Base-by-base conservation (phyloP, 2,113 vertebrate genomes). In the Ciconia stormi region DNA sequence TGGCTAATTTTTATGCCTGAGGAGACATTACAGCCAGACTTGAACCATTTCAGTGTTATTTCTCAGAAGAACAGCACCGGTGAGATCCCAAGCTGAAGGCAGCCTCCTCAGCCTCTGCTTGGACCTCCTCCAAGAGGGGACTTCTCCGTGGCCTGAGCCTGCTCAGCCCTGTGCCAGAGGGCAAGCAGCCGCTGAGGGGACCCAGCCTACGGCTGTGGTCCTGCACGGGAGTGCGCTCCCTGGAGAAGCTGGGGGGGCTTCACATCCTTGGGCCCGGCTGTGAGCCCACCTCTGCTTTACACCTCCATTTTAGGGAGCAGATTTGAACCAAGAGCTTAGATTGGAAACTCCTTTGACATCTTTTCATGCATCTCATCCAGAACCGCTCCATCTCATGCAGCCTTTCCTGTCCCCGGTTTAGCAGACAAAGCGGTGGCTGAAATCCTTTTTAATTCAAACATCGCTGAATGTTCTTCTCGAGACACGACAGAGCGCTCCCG, bases 381-480 rank as follows among this genome's bases (percentile, higher is more conserved):
- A 83, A 40, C 11, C 0, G 2, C 40, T 76, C 66, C 59, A n/a
- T 17, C 38, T 38, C 38, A 18, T 59, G 55, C 55, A 81, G 82
- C 55, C 34, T 80, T 84, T 93, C 38, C 53, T 11, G 2, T 47
- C 38, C 52, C 63, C 0, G 1, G 70, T 89, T 95, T 72, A 78
- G 42, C 74, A 95, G 82, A 76, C 73, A 96, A 95, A 90, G 82
- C 30, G 5, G 73, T 63, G 92, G 69, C 84, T 88, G 40, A 90
- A 91, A 92, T 83, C 65, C 78, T 96, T 97, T 97, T 86, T 36
- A 95, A 91, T 93, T 97, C 96, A 90, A 74, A 92, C 77, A 59
- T 80, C 3, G 4, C 82, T 84, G 82, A 89, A 67, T 84, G 63
- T 61, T 87, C 69, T 96, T 65, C 88, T 88, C 82, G 81, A 94